Conservation (phyloP, 2,113 vertebrate genomes). For the Fukomys damarensis region DNA sequence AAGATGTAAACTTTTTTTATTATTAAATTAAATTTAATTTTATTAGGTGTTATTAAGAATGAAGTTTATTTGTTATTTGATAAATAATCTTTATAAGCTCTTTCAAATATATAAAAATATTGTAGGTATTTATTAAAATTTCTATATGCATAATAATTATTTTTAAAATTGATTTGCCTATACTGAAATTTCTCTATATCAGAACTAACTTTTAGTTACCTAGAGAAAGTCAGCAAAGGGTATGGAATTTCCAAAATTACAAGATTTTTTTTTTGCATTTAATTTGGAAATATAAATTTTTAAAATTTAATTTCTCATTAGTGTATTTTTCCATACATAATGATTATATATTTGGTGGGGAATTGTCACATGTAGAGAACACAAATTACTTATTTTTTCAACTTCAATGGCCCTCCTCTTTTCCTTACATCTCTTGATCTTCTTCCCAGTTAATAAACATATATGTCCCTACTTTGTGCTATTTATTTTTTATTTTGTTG, state of each 20-base stretch:
- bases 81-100: background rate
- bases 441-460: background rate
- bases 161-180: background rate
- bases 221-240: background rate
- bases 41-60: background rate
- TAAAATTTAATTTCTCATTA: background rate
- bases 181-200: background rate
- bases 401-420: background rate
- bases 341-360: too few species aligned
- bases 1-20: background rate
- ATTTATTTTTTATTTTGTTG: background rate
- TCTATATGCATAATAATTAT: background rate
- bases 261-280: background rate
- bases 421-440: background rate
- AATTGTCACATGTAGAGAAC: background rate
- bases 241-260: background rate
- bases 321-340: background rate
- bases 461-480: background rate
- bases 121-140: background rate
- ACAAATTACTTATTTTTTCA: background rate
- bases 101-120: background rate
- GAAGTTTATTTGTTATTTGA: background rate
- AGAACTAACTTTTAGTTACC: background rate
- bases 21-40: background rate
- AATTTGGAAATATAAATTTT: background rate